Evolutionary conservation across 2,113 vertebrate genomes (phyloP).

Genomic region (Falcunculus frontatus): DNA sequence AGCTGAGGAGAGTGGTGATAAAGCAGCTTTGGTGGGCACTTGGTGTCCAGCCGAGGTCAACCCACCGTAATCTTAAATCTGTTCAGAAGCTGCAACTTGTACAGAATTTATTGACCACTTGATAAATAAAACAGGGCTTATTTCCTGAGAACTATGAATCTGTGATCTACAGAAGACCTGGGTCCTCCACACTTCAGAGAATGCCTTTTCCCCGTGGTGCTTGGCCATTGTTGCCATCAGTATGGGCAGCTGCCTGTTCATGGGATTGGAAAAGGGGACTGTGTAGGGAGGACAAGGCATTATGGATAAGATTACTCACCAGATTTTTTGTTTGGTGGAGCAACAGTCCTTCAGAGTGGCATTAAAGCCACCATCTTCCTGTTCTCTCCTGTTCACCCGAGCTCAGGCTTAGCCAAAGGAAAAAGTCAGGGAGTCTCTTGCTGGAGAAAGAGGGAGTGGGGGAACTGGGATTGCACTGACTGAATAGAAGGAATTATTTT

Average conservation of each 20-base stretch:
- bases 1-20: background rate
- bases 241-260: background rate
- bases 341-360: background rate
- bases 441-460: background rate
- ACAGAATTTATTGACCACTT: background rate
- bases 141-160: background rate
- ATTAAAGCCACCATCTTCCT: background rate
- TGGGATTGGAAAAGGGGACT: background rate
- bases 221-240: background rate
- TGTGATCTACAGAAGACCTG: background rate
- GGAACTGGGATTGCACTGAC: background rate
- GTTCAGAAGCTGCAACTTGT: background rate
- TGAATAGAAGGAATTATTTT: background rate
- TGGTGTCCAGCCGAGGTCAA: background rate
- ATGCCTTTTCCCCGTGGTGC: background rate
- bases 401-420: background rate
- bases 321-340: background rate
- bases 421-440: background rate
- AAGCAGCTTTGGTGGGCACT: background rate
- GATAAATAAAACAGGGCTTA: background rate
- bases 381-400: fast-evolving
- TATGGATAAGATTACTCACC: background rate
- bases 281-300: background rate
- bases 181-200: background rate
- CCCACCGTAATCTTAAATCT: background rate